phyloP scores from a whole-genome alignment of 2,797 vertebrate genomes.

The Harpagifer antarcticus region DNA sequence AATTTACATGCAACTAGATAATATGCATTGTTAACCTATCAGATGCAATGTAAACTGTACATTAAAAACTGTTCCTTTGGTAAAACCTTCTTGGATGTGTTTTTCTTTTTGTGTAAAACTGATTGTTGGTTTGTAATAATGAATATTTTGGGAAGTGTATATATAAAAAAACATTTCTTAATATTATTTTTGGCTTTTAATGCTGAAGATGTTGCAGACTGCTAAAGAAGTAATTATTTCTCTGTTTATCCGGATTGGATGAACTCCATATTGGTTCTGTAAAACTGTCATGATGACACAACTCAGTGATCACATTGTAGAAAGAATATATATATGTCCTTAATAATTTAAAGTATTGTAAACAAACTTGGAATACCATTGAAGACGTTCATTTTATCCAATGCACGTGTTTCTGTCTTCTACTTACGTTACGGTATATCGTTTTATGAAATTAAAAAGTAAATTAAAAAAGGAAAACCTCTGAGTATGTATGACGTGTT shows the following conservation, averaged over 20 bases:
- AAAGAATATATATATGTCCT: too few relatives aligned
- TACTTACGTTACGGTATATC: background rate
- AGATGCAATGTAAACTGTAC: constrained; percentile 6
- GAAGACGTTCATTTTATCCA: background rate
- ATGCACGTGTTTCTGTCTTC: background rate
- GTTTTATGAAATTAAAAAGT: background rate
- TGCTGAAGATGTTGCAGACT: background rate
- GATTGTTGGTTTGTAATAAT: background rate
- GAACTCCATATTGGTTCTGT: too few relatives aligned
- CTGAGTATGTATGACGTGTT: constrained; percentile 19
- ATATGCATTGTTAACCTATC: constrained; percentile 6
- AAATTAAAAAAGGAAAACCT: background rate
- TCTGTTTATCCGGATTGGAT: too few relatives aligned
- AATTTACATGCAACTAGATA: constrained; percentile 1
- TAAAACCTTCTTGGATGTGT: background rate
- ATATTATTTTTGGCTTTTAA: background rate
- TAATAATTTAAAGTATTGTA: background rate
- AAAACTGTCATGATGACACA: too few relatives aligned
- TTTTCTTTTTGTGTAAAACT: constrained; percentile 15
- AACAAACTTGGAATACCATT: background rate
- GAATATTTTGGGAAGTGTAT: background rate
- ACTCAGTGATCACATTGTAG: too few relatives aligned
- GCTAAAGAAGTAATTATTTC: too few relatives aligned
- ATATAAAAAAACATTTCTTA: background rate
- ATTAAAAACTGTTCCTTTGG: background rate